Percentiles rank a stretch among this genome's conserved stretches.
These are phyloP conservation scores for Batillaria attramentaria DNA, from an alignment of 1,140 invertebrate genomes.

Conservation along the genomic window DNA sequence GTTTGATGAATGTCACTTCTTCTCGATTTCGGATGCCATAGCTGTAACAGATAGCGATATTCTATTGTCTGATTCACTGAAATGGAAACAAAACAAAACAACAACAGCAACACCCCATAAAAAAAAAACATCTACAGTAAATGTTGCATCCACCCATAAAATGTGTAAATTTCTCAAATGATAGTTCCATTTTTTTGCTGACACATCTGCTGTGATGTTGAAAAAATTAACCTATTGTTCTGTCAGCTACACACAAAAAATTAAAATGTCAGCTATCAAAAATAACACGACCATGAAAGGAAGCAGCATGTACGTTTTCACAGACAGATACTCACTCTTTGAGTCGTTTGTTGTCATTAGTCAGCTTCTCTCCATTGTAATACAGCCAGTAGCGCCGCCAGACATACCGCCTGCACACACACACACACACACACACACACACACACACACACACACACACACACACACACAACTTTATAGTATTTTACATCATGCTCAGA, in stretches of 20 bases:
- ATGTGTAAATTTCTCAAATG: background rate
- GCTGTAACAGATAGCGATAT: constrained; percentile 49
- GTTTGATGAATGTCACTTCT: constrained; percentile 79
- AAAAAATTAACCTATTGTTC: background rate
- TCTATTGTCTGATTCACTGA: background rate
- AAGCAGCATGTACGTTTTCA: constrained; percentile 15
- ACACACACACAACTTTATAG: background rate
- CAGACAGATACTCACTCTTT: constrained; percentile 74
- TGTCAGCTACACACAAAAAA: background rate
- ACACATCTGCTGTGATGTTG: background rate
- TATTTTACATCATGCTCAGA: background rate
- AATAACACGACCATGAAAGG: background rate
- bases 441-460: background rate
- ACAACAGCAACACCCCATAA: background rate
- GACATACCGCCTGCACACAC: constrained; percentile 75
- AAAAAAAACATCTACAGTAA: background rate
- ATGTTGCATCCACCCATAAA: background rate
- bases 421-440: background rate
- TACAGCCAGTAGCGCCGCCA: constrained; percentile 80
- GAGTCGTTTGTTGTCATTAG: constrained; percentile 76
- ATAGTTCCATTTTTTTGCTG: constrained; percentile 3
- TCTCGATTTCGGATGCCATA: constrained; percentile 80
- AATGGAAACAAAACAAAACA: background rate
- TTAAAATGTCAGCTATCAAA: background rate
- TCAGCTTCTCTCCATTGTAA: constrained; percentile 76